phyloP scores from a whole-genome alignment of 2,113 vertebrate genomes.

The Neogobius melanostomus region DNA sequence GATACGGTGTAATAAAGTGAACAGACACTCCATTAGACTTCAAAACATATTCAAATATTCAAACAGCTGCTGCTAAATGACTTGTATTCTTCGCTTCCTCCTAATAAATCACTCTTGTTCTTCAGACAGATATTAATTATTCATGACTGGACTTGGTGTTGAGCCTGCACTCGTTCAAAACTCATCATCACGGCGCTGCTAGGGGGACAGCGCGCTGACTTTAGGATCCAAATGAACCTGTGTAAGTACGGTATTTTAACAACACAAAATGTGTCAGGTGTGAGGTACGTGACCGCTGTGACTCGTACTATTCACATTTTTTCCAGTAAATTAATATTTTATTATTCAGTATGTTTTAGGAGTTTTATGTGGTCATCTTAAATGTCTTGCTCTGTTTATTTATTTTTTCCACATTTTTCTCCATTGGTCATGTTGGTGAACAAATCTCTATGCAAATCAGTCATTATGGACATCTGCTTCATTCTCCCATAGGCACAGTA shows the following conservation, averaged over 20 bases:
- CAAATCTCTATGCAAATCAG: not conserved
- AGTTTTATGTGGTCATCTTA: too few species aligned
- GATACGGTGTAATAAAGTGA: not conserved
- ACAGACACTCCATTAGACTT: not conserved
- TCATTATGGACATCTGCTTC: not conserved
- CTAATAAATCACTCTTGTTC: constrained; percentile 16
- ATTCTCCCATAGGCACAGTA: not conserved
- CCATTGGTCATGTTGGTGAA: not conserved
- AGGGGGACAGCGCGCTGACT: not conserved
- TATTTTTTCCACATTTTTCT: too few species aligned
- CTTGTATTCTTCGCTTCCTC: not conserved
- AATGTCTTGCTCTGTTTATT: too few species aligned
- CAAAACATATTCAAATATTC: not conserved
- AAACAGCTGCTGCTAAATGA: not conserved
- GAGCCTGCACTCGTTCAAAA: constrained; percentile 9
- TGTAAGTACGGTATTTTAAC: too few species aligned
- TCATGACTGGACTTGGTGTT: constrained; percentile 8
- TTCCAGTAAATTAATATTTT: too few species aligned
- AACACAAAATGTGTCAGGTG: too few species aligned
- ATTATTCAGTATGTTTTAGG: too few species aligned
- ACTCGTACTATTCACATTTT: too few species aligned
- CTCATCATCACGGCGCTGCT: not conserved
- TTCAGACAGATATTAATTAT: constrained; percentile 15
- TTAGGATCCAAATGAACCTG: too few species aligned
- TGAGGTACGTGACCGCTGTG: too few species aligned